phyloP scores from a whole-genome alignment of 2,888 invertebrate species.

The Dicranocentrus wangi region DNA sequence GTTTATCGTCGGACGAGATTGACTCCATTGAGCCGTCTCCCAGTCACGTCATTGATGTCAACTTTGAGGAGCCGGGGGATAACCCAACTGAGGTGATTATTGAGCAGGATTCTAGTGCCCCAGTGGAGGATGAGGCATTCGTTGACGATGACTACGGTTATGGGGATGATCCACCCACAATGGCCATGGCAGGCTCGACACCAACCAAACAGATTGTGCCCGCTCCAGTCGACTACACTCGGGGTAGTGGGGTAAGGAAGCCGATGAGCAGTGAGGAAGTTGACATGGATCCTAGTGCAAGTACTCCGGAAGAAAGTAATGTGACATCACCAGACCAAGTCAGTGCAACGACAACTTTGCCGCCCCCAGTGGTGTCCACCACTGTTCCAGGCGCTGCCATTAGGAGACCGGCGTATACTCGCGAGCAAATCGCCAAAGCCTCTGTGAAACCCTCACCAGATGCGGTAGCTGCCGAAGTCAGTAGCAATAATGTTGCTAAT shows the following conservation, averaged over 20 bases:
- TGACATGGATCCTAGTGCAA: constrained; percentile 62
- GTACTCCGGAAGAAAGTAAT: constrained; percentile 17
- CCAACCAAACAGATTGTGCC: constrained; percentile 53
- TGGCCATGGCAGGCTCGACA: constrained; percentile 59
- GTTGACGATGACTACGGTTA: constrained; percentile 56
- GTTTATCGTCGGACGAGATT: constrained; percentile 45
- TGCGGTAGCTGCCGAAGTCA: not conserved
- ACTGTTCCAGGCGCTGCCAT: constrained; percentile 14
- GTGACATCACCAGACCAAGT: not conserved
- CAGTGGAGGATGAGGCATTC: constrained; percentile 41
- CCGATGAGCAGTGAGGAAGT: constrained; percentile 63
- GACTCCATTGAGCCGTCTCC: constrained; percentile 49
- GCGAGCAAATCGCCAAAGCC: constrained; percentile 42
- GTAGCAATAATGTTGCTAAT: constrained; percentile 1
- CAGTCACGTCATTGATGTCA: constrained; percentile 71
- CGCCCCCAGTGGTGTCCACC: constrained; percentile 2
- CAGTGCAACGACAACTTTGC: constrained; percentile 14
- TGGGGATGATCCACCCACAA: constrained; percentile 52
- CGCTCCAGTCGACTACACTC: constrained; percentile 45
- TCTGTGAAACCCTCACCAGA: constrained; percentile 46
- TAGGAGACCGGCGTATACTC: constrained; percentile 48
- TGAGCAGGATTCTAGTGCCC: constrained; percentile 42
- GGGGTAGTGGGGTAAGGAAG: constrained; percentile 69
- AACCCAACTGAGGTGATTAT: constrained; percentile 59
- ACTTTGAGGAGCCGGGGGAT: constrained; percentile 53